Evolutionary conservation across 2,113 vertebrate species (phyloP), one percentile per base, ranked within the genome.

Genomic region (Pollachius pollachius): DNA sequence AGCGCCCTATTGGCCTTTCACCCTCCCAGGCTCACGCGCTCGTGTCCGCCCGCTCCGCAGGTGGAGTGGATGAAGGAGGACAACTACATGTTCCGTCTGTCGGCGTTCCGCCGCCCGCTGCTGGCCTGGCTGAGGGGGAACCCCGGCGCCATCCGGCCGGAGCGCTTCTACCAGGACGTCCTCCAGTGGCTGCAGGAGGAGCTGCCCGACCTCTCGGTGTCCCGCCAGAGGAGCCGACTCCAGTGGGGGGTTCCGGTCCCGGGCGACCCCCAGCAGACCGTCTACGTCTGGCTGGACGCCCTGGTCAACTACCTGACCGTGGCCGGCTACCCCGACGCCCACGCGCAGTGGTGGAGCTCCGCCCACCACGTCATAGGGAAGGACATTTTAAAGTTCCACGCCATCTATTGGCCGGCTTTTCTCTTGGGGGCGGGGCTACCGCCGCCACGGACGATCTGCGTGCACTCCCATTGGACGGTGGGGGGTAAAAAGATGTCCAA

Each of bases 261-360:
- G 0, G 70, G 81, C 0, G 96, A 99, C 71, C 68, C 92, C 0
- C 91, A 92, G 0, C 97, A 99, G 65, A 96, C 94, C 1, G 88
- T 99, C 69, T 99, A 99, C 0, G 97, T 99, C 0, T 99, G 97
- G 97, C 84, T 99, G 0, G 97, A 99, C 2, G 97, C 97, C 61
- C 78, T 99, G 74, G 95, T 99, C 15, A 99, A 96, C 85, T 99
- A 99, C 58, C 92, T 99, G 60, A 97, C 96, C 0, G 94, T 91
- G 0, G 85, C 89, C 6, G 96, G 96, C 5, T 99, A 96, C 77
- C 97, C 97, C 0, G 69, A 94, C n/a, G 9, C 70, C 0, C 91
- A 95, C 0, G 4, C 79, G 0, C 56, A 65, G 0, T 96, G 95
- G 93, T 98, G 96, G 96, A 89, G 87, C 0, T 74, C 67, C 0